Base-by-base conservation (phyloP, 1,140 invertebrate species). In the Drosophila ficusphila region DNA sequence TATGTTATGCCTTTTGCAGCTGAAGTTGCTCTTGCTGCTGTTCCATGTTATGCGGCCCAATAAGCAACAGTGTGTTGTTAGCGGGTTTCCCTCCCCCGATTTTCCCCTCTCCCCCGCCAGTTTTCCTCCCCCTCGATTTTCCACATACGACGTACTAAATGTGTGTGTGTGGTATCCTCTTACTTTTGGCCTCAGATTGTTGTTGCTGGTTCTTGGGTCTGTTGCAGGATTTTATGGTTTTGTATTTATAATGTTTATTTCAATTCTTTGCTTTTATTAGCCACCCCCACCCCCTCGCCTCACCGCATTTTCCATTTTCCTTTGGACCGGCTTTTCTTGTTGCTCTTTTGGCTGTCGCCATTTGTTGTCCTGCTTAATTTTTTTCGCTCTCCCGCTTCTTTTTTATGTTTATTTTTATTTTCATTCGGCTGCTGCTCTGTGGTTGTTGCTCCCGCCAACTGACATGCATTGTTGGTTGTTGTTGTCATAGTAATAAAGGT, bases 201-300 rank as follows among this genome's bases (percentile, higher is more conserved):
- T 58, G 46, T 38, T 38, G 23, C 14, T 31, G 46, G 51, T 42
- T 47, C 14, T 58, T 53, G 57, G 47, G 7, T 31, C 21, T 34
- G 65, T 56, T 54, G 42, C 74, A 52, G 60, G 70, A 71, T 86
- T 86, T 85, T 86, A 85, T 85, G 79, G 61, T 65, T 86, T 86
- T 86, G 61, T 85, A 79, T 86, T 85, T 85, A 86, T 85, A 85
- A 85, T 85, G 79, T 86, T 85, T 79, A 85, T 86, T 86, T 72
- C 81, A 79, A 86, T 85, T 86, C 53, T 62, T 62, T 76, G 71
- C 71, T 75, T 79, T 76, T 85, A 85, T 85, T 86, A 74, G 79
- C 79, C 60, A 51, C 56, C 49, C 60, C 44, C 23, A 52, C 31
- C 36, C 75, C 31, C 41, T 68, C 41, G 46, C 31, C 36, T 68